Evolutionary conservation across 2,113 vertebrate genomes (phyloP).

Genomic region (Aramus guarauna): DNA sequence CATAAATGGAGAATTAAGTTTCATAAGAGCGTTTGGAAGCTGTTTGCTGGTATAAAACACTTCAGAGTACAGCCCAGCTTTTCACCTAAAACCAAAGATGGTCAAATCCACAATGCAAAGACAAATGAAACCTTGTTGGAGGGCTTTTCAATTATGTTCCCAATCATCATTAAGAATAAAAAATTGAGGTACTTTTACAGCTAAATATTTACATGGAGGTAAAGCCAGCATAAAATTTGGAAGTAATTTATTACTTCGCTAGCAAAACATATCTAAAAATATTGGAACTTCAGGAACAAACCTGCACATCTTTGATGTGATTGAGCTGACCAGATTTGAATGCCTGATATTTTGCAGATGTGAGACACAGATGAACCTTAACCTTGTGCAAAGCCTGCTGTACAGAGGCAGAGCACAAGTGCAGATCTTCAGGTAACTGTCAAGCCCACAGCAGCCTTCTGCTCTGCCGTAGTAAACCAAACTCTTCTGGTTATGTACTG

Average conservation of each 20-base stretch:
- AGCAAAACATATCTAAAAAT: not conserved
- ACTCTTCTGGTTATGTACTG: not conserved
- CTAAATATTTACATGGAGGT: not conserved
- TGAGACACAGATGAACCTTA: not conserved
- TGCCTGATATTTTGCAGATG: not conserved
- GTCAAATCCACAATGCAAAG: not conserved
- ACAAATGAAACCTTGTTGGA: not conserved
- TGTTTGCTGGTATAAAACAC: not conserved
- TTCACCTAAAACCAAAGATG: not conserved
- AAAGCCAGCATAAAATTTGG: not conserved
- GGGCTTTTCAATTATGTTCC: not conserved
- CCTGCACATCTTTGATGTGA: not conserved
- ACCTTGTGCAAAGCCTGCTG: not conserved
- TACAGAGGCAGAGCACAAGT: not conserved
- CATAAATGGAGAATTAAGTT: not conserved
- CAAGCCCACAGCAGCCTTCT: not conserved
- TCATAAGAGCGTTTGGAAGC: not conserved
- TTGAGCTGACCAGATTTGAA: not conserved
- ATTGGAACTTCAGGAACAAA: not conserved
- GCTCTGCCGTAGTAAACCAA: not conserved
- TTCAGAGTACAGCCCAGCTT: not conserved
- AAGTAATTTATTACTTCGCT: not conserved
- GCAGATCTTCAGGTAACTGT: not conserved
- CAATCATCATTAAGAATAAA: not conserved
- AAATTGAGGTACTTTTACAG: not conserved